Conservation (phyloP, 1,140 invertebrate genomes). For the Stegodyphus dumicola region DNA sequence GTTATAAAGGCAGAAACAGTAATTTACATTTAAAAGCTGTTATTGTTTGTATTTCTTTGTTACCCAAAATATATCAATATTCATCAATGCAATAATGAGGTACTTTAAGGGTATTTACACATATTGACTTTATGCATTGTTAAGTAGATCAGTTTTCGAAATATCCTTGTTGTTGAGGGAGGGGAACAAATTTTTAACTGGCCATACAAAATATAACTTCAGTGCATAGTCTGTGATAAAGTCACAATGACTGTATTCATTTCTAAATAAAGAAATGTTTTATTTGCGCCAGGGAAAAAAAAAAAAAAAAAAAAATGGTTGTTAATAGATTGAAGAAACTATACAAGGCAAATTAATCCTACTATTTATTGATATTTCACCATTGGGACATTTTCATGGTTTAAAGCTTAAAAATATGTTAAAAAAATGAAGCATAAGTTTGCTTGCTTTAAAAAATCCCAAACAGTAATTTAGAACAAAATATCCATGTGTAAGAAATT, state of each 20-base stretch:
- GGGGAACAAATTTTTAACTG: neutral
- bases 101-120: slow-evolving; percentile 25
- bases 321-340: no score
- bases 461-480: no score
- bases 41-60: slow-evolving; percentile 45
- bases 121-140: slow-evolving; percentile 41
- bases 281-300: no score
- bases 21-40: slow-evolving; percentile 13
- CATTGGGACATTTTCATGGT: no score
- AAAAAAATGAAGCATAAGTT: no score
- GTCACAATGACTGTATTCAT: slow-evolving; percentile 4
- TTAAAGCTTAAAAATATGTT: no score
- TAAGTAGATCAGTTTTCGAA: slow-evolving; percentile 37
- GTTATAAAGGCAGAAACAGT: neutral
- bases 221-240: slow-evolving; percentile 41
- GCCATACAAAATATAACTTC: slow-evolving; percentile 22
- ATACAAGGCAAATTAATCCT: no score
- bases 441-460: no score
- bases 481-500: no score
- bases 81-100: slow-evolving; percentile 51
- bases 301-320: no score
- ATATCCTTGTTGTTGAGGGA: slow-evolving; percentile 24
- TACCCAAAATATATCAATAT: slow-evolving; percentile 54
- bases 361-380: no score
- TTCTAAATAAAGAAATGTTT: no score